These are phyloP conservation scores for Drosophila parabipectinata DNA, from an alignment of 1,140 invertebrate genomes.

Conservation along the genomic window DNA sequence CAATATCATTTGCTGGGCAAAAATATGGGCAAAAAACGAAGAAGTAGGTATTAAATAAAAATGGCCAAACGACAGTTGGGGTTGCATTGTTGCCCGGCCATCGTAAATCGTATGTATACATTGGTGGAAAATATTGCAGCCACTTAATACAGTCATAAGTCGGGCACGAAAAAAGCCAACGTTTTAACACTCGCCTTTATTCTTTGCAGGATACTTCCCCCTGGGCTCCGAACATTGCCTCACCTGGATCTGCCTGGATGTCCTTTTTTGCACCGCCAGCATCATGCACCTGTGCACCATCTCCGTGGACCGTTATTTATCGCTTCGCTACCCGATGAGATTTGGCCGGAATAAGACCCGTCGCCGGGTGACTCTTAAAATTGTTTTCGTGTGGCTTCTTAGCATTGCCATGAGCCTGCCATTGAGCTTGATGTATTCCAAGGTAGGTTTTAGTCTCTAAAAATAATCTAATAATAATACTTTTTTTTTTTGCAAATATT, in stretches of 20 bases:
- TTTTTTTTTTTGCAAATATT: no score
- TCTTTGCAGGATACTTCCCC: constrained; percentile 91
- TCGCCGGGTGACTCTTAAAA: constrained; percentile 93
- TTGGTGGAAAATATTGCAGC: constrained; percentile 57
- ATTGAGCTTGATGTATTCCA: constrained; percentile 93
- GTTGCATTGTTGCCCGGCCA: constrained; percentile 44
- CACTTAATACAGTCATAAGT: constrained; percentile 49
- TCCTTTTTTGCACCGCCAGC: constrained; percentile 97
- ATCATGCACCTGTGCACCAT: constrained; percentile 98
- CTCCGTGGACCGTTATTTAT: constrained; percentile 95
- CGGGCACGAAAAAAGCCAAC: constrained; percentile 15
- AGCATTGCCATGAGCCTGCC: constrained; percentile 95
- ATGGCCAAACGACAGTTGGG: constrained; percentile 58
- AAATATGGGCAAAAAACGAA: constrained; percentile 28
- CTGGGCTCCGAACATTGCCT: constrained; percentile 92
- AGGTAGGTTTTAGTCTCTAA: constrained; percentile 85
- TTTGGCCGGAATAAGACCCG: constrained; percentile 96
- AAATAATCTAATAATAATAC: no score
- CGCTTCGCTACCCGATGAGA: constrained; percentile 93
- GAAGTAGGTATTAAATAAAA: constrained; percentile 62
- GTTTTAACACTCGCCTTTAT: background rate
- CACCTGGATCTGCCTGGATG: constrained; percentile 95
- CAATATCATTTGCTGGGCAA: constrained; percentile 45
- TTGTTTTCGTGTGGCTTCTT: constrained; percentile 95
- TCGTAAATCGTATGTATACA: constrained; percentile 25